Evolutionary conservation across 1,140 invertebrate genomes (phyloP), one percentile per base, ranked within the genome.

Genomic region (Notospermus geniculatus): DNA sequence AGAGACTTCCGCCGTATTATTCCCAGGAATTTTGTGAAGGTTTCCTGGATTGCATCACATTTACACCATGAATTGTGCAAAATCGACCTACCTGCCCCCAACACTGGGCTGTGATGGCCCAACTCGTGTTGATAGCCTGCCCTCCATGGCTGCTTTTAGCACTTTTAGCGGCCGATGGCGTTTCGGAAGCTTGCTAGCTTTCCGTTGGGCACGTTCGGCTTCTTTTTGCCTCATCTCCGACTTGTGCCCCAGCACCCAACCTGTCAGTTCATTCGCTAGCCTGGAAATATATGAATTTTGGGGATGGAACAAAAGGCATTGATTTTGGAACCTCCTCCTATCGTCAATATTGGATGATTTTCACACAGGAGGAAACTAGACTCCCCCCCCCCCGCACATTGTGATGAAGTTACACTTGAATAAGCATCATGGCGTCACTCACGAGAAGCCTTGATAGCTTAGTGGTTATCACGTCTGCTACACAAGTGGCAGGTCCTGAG

Each of bases 201-300:
- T 50, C 46, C n/a, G 46, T n/a, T 50, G 46, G n/a, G n/a, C 46
- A 27, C 19, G 19, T 50, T 50, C 46, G n/a, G 46, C 25, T n/a
- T 23, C 25, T 50, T 50, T 50, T n/a, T 23, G 46, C 41, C 66
- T 78, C 64, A 71, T 74, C 62, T 73, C 69, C 41, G 68, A 66
- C 59, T 79, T 71, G 58, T 73, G 79, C 57, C 69, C 84, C 84
- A 66, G 89, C 88, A 80, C 76, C 88, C 90, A 91, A 13, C 87
- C 86, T 58, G 88, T 85, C 17, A 92, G 79, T 69, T 91, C 89
- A 17, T 86, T 86, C 23, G 90, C 88, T 64, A 94, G 83, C 68
- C 90, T 84, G 63, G 46, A 23, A 50, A 50, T 7, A 7, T 23
- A 50, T 23, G 46, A 50, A 19, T 7, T 50, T 5, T 7, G n/a